phyloP scores from a whole-genome alignment of 2,797 vertebrate genomes.

The Vireo griseus region DNA sequence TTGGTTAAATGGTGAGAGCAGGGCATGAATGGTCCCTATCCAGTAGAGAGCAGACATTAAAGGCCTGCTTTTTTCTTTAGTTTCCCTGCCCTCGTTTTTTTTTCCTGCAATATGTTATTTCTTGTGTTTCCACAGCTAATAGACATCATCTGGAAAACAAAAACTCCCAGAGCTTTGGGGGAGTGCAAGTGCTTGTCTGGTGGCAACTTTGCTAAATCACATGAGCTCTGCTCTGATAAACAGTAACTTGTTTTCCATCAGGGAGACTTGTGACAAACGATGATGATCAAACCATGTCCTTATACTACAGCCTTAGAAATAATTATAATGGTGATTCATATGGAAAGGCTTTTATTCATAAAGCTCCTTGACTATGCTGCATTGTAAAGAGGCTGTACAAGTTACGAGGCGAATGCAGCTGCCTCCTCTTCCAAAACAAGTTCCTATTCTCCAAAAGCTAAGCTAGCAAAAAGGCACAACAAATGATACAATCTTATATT shows the following conservation, averaged over 20 bases:
- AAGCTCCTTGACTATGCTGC: background rate
- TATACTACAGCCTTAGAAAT: background rate
- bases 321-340: background rate
- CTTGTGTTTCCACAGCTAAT: background rate
- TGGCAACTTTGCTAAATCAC: background rate
- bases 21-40: background rate
- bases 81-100: rapidly evolving
- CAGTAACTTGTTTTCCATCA: constrained; percentile 36
- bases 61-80: background rate
- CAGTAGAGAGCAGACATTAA: background rate
- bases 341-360: background rate
- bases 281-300: background rate
- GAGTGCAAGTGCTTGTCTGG: background rate
- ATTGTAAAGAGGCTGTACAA: background rate
- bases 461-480: rapidly evolving
- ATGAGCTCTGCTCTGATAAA: constrained; percentile 18
- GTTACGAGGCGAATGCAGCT: background rate
- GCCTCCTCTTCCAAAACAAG: background rate
- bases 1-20: background rate
- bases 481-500: background rate
- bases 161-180: background rate
- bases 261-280: background rate
- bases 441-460: background rate
- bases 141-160: background rate
- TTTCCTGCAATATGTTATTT: background rate